phyloP scores from a whole-genome alignment of 1,140 invertebrate species.

The Papilio aristodemus region DNA sequence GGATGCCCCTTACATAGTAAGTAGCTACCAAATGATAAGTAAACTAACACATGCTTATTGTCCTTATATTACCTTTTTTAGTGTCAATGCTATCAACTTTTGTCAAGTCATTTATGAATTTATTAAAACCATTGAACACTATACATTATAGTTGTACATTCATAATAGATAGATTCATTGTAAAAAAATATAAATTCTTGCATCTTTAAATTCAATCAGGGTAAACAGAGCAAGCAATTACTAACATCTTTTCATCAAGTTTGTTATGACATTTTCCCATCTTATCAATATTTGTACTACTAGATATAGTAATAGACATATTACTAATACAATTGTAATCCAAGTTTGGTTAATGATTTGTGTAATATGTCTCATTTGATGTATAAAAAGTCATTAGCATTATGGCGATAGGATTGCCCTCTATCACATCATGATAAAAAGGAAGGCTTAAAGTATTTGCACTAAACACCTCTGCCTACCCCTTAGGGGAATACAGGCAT shows the following conservation, averaged over 20 bases:
- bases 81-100: slow-evolving; percentile 32
- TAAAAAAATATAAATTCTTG: background rate
- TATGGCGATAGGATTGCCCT: too few relatives aligned
- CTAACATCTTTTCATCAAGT: background rate
- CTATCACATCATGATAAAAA: too few relatives aligned
- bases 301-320: too few relatives aligned
- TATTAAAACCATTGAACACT: background rate
- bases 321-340: too few relatives aligned
- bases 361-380: background rate
- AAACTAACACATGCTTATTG: slow-evolving; percentile 21
- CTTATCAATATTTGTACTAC: slow-evolving; percentile 5
- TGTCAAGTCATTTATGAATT: slow-evolving; percentile 21
- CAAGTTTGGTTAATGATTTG: too few relatives aligned
- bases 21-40: slow-evolving; percentile 56
- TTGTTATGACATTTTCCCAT: background rate
- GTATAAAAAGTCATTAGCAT: background rate
- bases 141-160: background rate
- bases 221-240: background rate
- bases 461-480: too few relatives aligned
- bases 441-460: too few relatives aligned
- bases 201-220: background rate
- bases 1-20: slow-evolving; percentile 97
- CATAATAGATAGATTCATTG: background rate
- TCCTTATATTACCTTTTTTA: too few relatives aligned
- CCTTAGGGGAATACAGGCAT: too few relatives aligned